Base-by-base conservation (phyloP, 2,113 vertebrate genomes). In the Cyprinodon brontotheroides region DNA sequence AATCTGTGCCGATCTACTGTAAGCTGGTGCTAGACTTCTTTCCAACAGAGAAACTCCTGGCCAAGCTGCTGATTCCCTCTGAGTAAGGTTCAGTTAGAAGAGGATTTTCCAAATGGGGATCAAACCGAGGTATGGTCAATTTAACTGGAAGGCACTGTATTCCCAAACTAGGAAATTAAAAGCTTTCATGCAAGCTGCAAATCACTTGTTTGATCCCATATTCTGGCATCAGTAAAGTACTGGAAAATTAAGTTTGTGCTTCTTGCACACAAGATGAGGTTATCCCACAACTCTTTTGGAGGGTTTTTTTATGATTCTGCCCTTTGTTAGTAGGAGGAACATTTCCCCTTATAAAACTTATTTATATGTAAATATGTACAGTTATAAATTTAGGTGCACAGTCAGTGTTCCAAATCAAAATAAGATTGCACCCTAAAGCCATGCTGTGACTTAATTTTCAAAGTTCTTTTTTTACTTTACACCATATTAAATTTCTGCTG, bases 391-490 rank as follows among this genome's bases (percentile, higher is more conserved):
- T 68, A 62, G 63, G 36, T 5, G 11, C 75, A 66, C 66, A 76
- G 66, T 75, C 75, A 74, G 74, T 47, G 61, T 59, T 65, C 74
- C 29, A 41, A 72, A 74, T 62, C 63, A 75, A 81, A 74, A 64
- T 72, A 59, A 11, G 69, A 61, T 72, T 53, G 75, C 82, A 77
- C 74, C 79, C 74, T 50, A 12, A 61, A 71, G 45, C 72, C 65
- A 78, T 61, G 64, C 40, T 66, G 74, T 90, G 74, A 82, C 85
- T 79, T 87, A 43, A 86, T 84, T 77, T 83, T 83, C 68, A 70
- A 39, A 37, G 50, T 68, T 53, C 61, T 4, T 70, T n/a, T 61
- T 68, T 70, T 68, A 22, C 57, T 69, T 53, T 84, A 37, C 29
- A 48, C 12, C 48, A 41, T 67, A 68, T 70, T 59, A 79, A 77